Base-by-base conservation (phyloP, 2,113 vertebrate genomes). In the Gasterosteus nipponicus region DNA sequence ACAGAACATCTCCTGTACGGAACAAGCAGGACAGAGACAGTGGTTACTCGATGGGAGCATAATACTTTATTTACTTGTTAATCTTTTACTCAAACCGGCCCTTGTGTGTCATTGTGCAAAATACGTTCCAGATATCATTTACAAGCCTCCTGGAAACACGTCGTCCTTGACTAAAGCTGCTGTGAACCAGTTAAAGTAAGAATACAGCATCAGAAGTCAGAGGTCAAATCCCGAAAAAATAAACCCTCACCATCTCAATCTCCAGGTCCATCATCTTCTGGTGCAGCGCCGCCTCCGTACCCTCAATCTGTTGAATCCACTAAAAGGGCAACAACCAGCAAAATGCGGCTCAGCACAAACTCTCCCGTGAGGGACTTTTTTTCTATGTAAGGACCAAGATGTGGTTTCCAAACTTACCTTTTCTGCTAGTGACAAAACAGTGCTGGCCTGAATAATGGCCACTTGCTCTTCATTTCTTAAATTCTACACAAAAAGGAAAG, bases 241-340 rank as follows among this genome's bases (percentile, higher is more conserved):
- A 57, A 58, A 5, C 5, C 4, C 94, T 89, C 79, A 99, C 98
- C 98, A 99, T 99, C 87, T 99, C 98, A 70, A 98, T 96, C 87
- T 99, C 97, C 77, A 99, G 61, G 89, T 99, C 98, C 87, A 99
- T 95, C 98, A 99, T 99, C 89, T 99, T 99, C 93, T 99, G 98
- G 90, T 99, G 98, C 69, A 99, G 89, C 19, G 98, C 97, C 41
- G 97, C 97, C 87, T 99, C 98, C 10, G 98, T 98, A 65, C 97
- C 98, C 90, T 99, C 98, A 7, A 99, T 99, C 92, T 99, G 97
- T 69, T 98, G 98, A 70, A 99, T 99, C 98, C 98, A 99, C 98
- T 99, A 93, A 93, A 8, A 88, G 63, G 80, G 62, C 47, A 76
- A 87, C 90, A 69, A 91, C 90, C 4, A 70, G 0, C 53, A 74